phyloP scores from a whole-genome alignment of 1,140 invertebrate species.

The Plodia interpunctella region DNA sequence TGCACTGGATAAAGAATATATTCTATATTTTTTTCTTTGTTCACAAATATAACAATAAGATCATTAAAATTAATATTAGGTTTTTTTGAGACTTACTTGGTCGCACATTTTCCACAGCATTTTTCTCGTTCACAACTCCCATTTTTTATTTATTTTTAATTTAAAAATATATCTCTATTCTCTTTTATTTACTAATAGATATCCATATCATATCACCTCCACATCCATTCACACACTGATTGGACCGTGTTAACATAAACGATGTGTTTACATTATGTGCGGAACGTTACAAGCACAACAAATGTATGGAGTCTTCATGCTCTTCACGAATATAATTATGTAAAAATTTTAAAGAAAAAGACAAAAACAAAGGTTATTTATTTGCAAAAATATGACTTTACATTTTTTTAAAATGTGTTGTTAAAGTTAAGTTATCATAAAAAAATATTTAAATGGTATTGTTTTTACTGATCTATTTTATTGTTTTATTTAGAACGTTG shows the following conservation, averaged over 20 bases:
- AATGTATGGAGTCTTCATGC: neutral
- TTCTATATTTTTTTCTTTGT: no score
- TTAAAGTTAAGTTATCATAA: no score
- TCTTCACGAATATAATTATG: neutral
- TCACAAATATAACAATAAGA: no score
- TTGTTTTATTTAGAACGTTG: no score
- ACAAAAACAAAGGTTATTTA: no score
- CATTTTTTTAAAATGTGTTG: no score
- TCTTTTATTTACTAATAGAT: neutral
- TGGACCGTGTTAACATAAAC: neutral
- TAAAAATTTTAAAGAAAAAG: no score
- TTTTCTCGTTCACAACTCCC: neutral
- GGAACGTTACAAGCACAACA: neutral
- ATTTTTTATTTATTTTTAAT: slow-evolving; percentile 4
- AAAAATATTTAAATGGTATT: no score
- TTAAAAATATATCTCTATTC: neutral
- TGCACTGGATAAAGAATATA: no score
- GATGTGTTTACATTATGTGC: neutral
- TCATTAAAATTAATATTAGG: no score
- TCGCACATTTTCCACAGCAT: slow-evolving; percentile 6
- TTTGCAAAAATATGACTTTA: no score
- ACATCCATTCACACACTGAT: neutral
- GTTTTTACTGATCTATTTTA: no score
- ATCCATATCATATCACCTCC: slow-evolving; percentile 1
- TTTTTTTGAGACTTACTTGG: slow-evolving; percentile 5